Percentiles rank a stretch among this genome's conserved stretches.
Evolutionary conservation across 2,888 invertebrate genomes (phyloP).

Genomic region (Drosophila affinis): DNA sequence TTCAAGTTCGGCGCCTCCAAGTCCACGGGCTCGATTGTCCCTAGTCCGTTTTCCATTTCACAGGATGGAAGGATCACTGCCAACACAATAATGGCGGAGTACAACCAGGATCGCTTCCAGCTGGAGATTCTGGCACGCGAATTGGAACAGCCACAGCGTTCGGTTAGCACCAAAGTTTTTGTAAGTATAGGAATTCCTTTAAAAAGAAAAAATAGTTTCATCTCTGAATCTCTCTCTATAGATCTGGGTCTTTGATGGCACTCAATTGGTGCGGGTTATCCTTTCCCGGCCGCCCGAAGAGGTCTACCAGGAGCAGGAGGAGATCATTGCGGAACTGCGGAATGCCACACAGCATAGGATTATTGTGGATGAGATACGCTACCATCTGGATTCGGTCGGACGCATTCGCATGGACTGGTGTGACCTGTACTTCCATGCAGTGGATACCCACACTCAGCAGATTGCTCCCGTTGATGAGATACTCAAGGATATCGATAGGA

Average conservation of each 20-base stretch:
- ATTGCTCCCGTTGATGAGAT: slow-evolving; percentile 91
- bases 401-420: slow-evolving; percentile 87
- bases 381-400: slow-evolving; percentile 87
- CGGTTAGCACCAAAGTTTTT: slow-evolving; percentile 90
- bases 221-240: slow-evolving; percentile 76
- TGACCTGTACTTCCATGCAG: slow-evolving; percentile 93
- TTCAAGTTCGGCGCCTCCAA: slow-evolving; percentile 91
- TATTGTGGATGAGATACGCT: slow-evolving; percentile 91
- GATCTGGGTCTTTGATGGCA: slow-evolving; percentile 95
- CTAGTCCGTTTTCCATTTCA: slow-evolving; percentile 89
- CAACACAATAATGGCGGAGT: slow-evolving; percentile 93
- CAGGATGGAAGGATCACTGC: slow-evolving; percentile 85
- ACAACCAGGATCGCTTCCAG: slow-evolving; percentile 94
- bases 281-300: slow-evolving; percentile 92
- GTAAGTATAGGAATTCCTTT: slow-evolving; percentile 84
- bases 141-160: slow-evolving; percentile 90
- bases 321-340: slow-evolving; percentile 89
- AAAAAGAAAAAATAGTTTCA: neutral
- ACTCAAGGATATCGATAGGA: slow-evolving; percentile 91
- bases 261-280: slow-evolving; percentile 92
- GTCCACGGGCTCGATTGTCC: slow-evolving; percentile 92
- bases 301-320: slow-evolving; percentile 88
- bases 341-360: slow-evolving; percentile 91
- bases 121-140: slow-evolving; percentile 93
- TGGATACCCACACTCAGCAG: slow-evolving; percentile 89